A percentile compares a stretch with the other conserved stretches of the same genome.
Evolutionary conservation across 2,888 invertebrate species (phyloP).

Genomic region (Sepioteuthis lessoniana): DNA sequence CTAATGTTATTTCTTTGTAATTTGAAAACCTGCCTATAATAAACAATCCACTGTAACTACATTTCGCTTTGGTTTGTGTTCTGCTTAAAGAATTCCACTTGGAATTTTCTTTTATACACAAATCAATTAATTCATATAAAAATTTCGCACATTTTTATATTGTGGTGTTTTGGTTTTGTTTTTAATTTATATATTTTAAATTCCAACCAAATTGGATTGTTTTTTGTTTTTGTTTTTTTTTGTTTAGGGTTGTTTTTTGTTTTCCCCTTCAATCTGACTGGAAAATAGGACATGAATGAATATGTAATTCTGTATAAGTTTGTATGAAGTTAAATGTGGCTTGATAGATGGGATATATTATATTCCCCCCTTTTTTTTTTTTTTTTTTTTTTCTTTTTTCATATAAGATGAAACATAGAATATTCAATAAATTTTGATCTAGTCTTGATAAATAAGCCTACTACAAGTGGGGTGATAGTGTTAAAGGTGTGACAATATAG

Average conservation of each 20-base stretch:
- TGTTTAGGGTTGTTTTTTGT: background rate
- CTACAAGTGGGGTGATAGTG: too few species aligned
- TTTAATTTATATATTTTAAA: too few species aligned
- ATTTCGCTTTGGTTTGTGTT: conserved; percentile 33
- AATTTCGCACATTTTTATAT: conserved; percentile 33
- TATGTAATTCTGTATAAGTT: background rate
- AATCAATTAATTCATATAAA: conserved; percentile 7
- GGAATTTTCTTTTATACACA: background rate
- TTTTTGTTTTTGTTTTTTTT: background rate
- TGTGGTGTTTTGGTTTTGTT: background rate
- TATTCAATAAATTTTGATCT: too few species aligned
- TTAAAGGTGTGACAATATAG: too few species aligned
- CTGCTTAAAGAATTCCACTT: background rate
- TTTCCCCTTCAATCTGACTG: background rate
- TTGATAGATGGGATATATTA: background rate
- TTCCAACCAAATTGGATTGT: too few species aligned
- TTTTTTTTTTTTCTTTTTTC: too few species aligned
- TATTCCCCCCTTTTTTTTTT: too few species aligned
- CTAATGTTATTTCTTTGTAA: conserved; percentile 49
- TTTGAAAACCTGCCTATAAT: conserved; percentile 43
- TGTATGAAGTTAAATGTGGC: background rate
- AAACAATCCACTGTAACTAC: conserved; percentile 45
- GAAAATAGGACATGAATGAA: background rate
- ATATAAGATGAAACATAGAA: too few species aligned
- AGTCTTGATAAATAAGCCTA: too few species aligned